Percentiles rank a stretch among this genome's conserved stretches.
phyloP scores from a whole-genome alignment of 2,888 invertebrate species.

The Troides helena region DNA sequence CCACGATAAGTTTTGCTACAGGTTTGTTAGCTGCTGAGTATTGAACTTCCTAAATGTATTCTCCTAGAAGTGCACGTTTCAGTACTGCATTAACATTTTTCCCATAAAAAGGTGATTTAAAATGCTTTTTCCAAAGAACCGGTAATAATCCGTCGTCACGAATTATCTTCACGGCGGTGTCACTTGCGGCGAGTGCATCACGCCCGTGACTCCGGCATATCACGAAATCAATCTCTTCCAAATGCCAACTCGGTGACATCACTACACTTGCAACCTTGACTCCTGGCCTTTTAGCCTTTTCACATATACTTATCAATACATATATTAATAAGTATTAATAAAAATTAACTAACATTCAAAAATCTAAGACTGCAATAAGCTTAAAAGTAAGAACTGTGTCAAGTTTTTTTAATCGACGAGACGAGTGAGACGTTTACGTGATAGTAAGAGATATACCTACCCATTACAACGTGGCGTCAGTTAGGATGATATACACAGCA shows the following conservation, averaged over 20 bases:
- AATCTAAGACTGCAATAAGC: too few species aligned
- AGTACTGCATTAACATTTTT: not conserved
- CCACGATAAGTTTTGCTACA: too few species aligned
- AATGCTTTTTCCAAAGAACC: not conserved
- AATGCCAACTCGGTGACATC: conserved; percentile 50
- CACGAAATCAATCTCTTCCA: conserved; percentile 55
- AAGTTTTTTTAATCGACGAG: too few species aligned
- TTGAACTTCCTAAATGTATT: too few species aligned
- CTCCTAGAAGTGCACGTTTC: not conserved
- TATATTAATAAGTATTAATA: conserved; percentile 8
- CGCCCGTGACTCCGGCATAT: conserved; percentile 53
- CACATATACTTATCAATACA: conserved; percentile 33
- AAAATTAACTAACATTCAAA: not conserved
- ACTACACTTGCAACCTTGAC: conserved; percentile 48
- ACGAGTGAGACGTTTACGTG: too few species aligned
- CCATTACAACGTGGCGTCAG: too few species aligned
- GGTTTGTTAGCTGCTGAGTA: too few species aligned
- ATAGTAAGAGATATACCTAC: too few species aligned
- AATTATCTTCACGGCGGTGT: conserved; percentile 8
- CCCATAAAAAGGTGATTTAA: not conserved
- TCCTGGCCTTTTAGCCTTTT: conserved; percentile 54
- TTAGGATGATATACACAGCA: too few species aligned
- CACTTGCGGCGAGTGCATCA: conserved; percentile 32
- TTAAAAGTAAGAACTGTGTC: too few species aligned
- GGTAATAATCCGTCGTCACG: conserved; percentile 14